Conservation (phyloP, 2,113 vertebrate genomes). For the Pygoscelis adeliae region DNA sequence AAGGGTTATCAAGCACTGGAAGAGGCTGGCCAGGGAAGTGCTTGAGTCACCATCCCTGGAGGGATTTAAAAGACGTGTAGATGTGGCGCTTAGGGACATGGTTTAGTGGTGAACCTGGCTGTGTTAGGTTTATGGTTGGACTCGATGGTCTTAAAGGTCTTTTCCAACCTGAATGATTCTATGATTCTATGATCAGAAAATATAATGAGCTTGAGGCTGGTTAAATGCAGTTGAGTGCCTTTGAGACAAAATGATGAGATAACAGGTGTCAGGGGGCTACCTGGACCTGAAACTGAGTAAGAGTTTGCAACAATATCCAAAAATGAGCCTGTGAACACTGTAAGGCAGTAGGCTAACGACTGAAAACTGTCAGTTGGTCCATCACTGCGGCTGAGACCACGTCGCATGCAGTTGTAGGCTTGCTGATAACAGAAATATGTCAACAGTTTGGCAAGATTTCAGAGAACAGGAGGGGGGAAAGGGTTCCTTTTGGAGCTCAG, state of each 20-base stretch:
- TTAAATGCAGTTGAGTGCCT: background rate
- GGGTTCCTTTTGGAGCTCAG: background rate
- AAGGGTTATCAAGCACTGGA: background rate
- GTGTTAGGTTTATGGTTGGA: background rate
- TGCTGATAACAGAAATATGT: slow-evolving; percentile 45
- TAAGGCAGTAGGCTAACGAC: background rate
- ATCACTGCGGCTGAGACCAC: background rate
- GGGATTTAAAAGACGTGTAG: fast-evolving
- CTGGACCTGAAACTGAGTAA: background rate
- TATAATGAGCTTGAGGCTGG: background rate
- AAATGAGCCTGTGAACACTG: background rate
- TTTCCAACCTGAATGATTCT: background rate
- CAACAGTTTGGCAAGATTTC: slow-evolving; percentile 24
- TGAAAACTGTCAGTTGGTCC: background rate
- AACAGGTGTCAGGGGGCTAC: background rate
- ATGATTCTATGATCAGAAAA: background rate
- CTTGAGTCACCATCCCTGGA: background rate
- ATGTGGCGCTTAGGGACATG: background rate
- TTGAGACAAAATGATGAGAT: background rate
- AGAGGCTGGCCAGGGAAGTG: background rate
- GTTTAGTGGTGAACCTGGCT: background rate
- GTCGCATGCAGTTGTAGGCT: background rate
- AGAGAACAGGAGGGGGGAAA: background rate
- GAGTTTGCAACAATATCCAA: background rate
- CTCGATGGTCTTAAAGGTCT: background rate